Evolutionary conservation across 2,797 vertebrate species (phyloP), one percentile per base, ranked within the genome.

Genomic region (Callimico goeldii): DNA sequence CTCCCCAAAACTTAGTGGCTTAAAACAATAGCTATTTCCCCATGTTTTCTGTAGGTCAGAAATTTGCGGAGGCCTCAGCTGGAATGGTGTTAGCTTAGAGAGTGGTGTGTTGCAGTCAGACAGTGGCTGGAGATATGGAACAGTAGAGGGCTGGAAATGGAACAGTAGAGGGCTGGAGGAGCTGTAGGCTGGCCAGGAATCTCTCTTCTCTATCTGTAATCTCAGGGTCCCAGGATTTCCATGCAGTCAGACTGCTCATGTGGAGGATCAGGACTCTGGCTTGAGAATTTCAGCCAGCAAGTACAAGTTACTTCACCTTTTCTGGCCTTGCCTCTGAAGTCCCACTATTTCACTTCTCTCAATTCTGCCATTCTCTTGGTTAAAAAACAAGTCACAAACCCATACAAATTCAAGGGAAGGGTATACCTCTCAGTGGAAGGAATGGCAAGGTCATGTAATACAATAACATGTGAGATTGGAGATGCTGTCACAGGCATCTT

Each of bases 401-500:
- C 76, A 86, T 36, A 12, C 17, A 48, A 67, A 76, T 36, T 61
- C 36, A 70, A 72, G 28, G 41, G 52, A 39, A 84, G n/a, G 48
- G 26, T 36, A 75, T 28, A 33, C 33, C 33, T 95, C 61, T 88
- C 48, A 0, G 19, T 36, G 43, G 39, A 55, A 88, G 55, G 50
- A n/a, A 1, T 7, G 50, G 36, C 94, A 97, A 90, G 84, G 88
- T 96, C 87, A 61, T 81, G 15, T 55, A 30, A 28, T 14, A 90
- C 36, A 93, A 46, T 50, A 82, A 58, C 61, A 57, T 6, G 33
- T 61, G 73, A 93, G 67, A 39, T 24, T 41, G 67, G 39, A 90
- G 48, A 76, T 33, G 64, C 10, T 15, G 4, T 39, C 76, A 17
- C 75, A 86, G 86, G 48, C 19, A 19, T 48, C 72, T 73, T 91